phyloP scores from a whole-genome alignment of 2,113 vertebrate species.

The Ia io region DNA sequence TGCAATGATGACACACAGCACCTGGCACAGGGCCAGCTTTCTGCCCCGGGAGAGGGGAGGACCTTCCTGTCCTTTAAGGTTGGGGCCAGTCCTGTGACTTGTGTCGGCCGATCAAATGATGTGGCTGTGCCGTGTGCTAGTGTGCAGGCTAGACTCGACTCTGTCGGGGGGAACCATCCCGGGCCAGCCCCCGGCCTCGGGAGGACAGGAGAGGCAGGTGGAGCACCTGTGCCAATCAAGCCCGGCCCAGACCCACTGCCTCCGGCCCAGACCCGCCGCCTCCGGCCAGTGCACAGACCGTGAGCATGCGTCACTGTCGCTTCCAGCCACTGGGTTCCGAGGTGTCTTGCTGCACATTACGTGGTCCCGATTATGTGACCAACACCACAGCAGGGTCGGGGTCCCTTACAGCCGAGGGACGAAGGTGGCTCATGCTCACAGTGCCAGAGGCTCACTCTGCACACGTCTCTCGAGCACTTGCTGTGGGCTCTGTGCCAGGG shows the following conservation, averaged over 20 bases:
- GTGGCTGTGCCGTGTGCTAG: neutral
- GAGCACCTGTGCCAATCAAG: no score
- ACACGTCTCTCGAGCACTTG: neutral
- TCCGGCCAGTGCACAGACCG: accelerated
- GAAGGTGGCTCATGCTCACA: neutral
- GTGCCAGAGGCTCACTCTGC: neutral
- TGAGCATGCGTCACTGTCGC: neutral
- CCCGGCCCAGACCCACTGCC: neutral
- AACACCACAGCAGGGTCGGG: neutral
- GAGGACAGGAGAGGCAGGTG: neutral
- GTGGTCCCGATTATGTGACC: neutral
- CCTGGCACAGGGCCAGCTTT: neutral
- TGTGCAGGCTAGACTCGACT: neutral
- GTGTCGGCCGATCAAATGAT: neutral
- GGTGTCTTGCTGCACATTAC: neutral
- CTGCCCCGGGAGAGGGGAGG: neutral
- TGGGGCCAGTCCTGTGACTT: no score
- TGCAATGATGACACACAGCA: no score
- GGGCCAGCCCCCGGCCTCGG: neutral
- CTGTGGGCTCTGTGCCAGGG: neutral
- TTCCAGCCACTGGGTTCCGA: neutral
- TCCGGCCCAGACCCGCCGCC: neutral
- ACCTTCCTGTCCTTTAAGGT: neutral
- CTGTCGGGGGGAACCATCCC: neutral
- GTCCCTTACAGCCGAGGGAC: neutral